Conservation (phyloP, 30 jellyfish, hydroid and myxozoan species). For the Aurelia sp. region DNA sequence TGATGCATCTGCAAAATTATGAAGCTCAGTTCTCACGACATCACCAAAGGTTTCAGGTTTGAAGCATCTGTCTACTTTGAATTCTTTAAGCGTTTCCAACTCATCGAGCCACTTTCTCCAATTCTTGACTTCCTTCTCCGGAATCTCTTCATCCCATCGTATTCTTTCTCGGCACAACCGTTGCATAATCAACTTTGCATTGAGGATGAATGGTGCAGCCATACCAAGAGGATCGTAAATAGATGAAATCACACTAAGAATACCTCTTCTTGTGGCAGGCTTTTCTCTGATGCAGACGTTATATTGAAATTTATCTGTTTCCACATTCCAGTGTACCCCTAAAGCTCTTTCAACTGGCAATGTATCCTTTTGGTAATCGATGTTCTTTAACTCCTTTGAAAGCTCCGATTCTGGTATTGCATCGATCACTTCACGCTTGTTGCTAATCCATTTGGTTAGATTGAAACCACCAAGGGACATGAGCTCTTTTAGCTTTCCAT, state of each 20-base stretch:
- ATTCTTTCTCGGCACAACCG: neutral
- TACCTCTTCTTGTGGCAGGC: conserved; percentile 56
- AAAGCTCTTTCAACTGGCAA: conserved; percentile 61
- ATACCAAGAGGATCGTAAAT: conserved; percentile 57
- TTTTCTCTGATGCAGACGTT: conserved; percentile 2
- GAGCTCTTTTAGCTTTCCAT: conserved; percentile 32
- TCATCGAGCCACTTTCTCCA: conserved; percentile 39
- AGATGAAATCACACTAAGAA: conserved; percentile 17
- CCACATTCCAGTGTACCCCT: conserved; percentile 43
- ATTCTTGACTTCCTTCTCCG: neutral
- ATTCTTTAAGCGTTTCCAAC: neutral
- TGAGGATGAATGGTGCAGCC: conserved; percentile 38
- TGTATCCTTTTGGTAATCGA: conserved; percentile 28
- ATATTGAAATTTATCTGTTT: conserved; percentile 18
- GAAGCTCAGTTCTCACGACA: conserved; percentile 14
- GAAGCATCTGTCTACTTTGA: conserved; percentile 13
- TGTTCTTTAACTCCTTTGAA: conserved; percentile 26
- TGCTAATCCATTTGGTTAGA: conserved; percentile 57
- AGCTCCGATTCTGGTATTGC: conserved; percentile 49
- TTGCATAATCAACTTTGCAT: conserved; percentile 20
- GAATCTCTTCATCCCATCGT: conserved; percentile 50
- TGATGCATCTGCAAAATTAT: conserved; percentile 52
- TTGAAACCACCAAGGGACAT: conserved; percentile 66
- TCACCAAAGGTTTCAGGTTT: conserved; percentile 15
- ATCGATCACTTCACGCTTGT: conserved; percentile 32